phyloP scores from a whole-genome alignment of 1,140 invertebrate genomes.

The Aricia agestis region DNA sequence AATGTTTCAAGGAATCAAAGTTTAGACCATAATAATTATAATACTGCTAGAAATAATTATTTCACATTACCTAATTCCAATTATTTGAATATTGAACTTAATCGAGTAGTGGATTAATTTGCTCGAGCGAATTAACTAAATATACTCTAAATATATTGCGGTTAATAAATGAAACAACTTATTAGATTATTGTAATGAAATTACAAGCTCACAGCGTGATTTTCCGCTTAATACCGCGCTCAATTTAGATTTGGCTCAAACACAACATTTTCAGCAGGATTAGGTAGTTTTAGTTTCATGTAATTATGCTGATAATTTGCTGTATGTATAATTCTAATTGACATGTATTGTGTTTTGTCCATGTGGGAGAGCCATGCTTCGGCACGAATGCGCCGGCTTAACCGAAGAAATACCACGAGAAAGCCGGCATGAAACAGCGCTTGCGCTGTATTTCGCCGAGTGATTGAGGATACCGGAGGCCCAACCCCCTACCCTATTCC shows the following conservation, averaged over 20 bases:
- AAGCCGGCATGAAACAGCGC: no score
- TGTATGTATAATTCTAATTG: no score
- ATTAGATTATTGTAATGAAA: constrained; percentile 12
- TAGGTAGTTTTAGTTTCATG: constrained; percentile 38
- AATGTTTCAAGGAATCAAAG: no score
- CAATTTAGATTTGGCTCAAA: constrained; percentile 54
- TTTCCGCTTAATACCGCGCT: constrained; percentile 34
- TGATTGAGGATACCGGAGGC: no score
- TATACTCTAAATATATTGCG: background rate
- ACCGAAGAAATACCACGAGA: no score
- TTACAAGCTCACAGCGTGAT: constrained; percentile 31
- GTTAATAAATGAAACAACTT: constrained; percentile 5
- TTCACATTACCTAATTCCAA: background rate
- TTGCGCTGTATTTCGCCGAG: no score
- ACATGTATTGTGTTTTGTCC: no score
- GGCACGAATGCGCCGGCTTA: no score
- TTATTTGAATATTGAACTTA: background rate
- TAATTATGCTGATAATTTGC: background rate
- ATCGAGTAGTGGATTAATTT: background rate
- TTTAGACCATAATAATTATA: background rate
- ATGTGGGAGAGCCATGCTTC: no score
- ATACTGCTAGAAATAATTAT: background rate
- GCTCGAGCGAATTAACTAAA: background rate
- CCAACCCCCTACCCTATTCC: no score
- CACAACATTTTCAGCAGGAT: constrained; percentile 57